Percentiles rank a stretch among this genome's conserved stretches.
Conservation (phyloP, 2,113 vertebrate species). For the Labeo rohita region DNA sequence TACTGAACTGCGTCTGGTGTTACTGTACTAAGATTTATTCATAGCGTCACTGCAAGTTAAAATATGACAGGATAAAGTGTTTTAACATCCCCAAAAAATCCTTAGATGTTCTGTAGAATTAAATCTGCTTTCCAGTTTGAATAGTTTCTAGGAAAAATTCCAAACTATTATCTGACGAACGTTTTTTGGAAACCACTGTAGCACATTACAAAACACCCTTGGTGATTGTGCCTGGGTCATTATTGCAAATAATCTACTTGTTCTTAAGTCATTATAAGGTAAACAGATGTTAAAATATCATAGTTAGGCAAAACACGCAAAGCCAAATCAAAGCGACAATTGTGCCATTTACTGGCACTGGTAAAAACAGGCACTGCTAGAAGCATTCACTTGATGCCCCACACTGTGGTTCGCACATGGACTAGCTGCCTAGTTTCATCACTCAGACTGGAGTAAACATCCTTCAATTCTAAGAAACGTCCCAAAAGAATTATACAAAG, state of each 20-base stretch:
- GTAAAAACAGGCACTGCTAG: not conserved
- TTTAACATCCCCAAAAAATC: too few species aligned
- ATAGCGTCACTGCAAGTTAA: too few species aligned
- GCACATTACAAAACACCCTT: not conserved
- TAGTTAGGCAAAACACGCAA: conserved; percentile 17
- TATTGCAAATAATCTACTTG: not conserved
- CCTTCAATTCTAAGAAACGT: conserved; percentile 21
- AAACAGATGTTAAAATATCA: not conserved
- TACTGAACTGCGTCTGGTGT: not conserved
- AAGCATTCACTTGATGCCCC: not conserved
- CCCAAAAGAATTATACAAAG: conserved; percentile 2
- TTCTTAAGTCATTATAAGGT: conserved; percentile 12
- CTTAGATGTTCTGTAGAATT: not conserved
- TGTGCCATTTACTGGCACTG: conserved; percentile 32
- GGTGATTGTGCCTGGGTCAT: not conserved
- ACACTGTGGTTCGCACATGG: conserved; percentile 4
- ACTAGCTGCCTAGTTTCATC: conserved; percentile 4
- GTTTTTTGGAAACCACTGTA: not conserved
- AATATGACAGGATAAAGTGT: too few species aligned
- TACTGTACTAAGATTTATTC: too few species aligned
- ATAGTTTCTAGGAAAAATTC: not conserved
- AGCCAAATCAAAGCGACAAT: conserved; percentile 20
- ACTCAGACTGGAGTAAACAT: conserved; percentile 27
- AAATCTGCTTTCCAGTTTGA: not conserved
- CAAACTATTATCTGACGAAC: not conserved